Evolutionary conservation across 2,797 vertebrate species (phyloP), one percentile per base, ranked within the genome.

Genomic region (Peromyscus aztecus): DNA sequence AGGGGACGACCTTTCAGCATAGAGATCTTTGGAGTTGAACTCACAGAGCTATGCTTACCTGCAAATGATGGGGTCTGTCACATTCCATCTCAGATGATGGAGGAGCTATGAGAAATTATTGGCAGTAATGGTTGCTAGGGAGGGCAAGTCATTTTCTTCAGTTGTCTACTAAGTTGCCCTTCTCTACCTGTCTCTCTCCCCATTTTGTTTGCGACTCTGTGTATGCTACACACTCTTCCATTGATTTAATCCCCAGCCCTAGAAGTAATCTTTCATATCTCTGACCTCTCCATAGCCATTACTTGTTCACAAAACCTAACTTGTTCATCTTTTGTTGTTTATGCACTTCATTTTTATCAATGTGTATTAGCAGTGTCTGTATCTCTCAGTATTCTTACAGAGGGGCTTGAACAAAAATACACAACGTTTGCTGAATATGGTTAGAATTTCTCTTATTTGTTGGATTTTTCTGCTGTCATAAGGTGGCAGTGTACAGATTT

Each of bases 1-100:
- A 80, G 88, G 82, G 29, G 7, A 63, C 87, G 63, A 93, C 69
- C 87, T 86, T 92, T 83, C 65, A 89, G 55, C 81, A 89, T 4
- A 52, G 84, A 95, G 77, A 93, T 37, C 96, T 97, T 95, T 97
- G 96, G 95, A 92, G 61, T 88, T 97, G 77, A 95, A 97, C 65
- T 86, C 84, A 69, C 31, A 86, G 63, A 49, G 7, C 84, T 37
- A 24, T 16, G 12, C 24, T 52, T 37, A 52, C 65, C 24, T 52
- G 34, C 23, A 52, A 4, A 65, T 3, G 31, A 46, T 6, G 27
- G 59, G 16, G 61, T 34, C 82, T 84, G 17, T 46, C 59, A 46
- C 49, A 52, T 69, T 67, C 31, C 21, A 24, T 86, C 49, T 37
- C 65, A 69, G 46, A 52, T 24, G 34, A 16, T 17, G 34, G 67